These are phyloP conservation scores for Pheosia tremula DNA, from an alignment of 2,888 invertebrate genomes.

Conservation along the genomic window DNA sequence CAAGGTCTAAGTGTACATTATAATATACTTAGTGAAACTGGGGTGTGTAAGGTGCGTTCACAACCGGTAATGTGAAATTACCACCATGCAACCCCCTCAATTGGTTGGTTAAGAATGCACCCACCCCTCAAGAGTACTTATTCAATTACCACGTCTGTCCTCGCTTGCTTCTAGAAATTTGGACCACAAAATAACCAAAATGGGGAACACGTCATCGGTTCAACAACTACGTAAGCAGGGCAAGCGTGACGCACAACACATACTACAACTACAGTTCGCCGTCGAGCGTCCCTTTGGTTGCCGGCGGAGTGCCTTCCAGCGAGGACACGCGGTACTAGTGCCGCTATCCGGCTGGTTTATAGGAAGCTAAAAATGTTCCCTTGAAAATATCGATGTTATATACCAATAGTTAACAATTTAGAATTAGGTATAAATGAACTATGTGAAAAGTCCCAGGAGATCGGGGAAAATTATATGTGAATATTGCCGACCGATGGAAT, in stretches of 20 bases:
- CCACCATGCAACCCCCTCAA: not conserved
- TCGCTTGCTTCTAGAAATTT: constrained; percentile 25
- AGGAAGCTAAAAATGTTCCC: no score
- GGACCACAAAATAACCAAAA: constrained; percentile 25
- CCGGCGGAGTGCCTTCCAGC: not conserved
- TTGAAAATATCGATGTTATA: no score
- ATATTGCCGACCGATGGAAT: no score
- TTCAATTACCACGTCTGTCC: constrained; percentile 26
- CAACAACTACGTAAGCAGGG: constrained; percentile 43
- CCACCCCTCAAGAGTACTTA: constrained; percentile 1
- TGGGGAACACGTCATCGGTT: constrained; percentile 6
- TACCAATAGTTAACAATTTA: no score
- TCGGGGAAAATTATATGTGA: no score
- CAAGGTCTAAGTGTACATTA: not conserved
- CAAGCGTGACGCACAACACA: constrained; percentile 32
- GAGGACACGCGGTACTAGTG: constrained; percentile 8
- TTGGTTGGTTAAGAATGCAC: not conserved
- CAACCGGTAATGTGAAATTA: not conserved
- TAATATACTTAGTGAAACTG: not conserved
- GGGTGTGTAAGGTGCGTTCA: not conserved
- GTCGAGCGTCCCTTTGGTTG: constrained; percentile 5
- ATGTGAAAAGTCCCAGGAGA: not conserved
- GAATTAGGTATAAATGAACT: no score
- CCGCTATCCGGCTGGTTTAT: no score
- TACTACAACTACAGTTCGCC: constrained; percentile 6